Evolutionary conservation across 2,797 vertebrate genomes (phyloP), one percentile per base, ranked within the genome.

Genomic region (Salarias fasciatus): DNA sequence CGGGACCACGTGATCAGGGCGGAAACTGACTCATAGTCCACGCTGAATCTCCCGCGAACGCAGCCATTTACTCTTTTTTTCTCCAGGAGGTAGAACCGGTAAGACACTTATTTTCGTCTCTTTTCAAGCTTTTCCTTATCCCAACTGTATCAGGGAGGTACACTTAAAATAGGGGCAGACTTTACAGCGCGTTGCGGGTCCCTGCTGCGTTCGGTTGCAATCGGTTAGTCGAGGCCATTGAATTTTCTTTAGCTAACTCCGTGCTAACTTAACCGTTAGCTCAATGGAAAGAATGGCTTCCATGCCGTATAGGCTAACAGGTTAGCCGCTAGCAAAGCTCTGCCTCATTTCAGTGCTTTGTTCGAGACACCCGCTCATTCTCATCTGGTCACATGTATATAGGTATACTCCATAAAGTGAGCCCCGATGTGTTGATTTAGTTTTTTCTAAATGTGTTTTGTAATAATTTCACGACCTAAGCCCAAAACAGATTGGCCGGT

Each of bases 61-160:
- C 89, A 86, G 91, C 92, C 93, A 93, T 94, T 94, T 93, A 88
- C 87, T 93, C 91, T 91, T 89, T 91, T n/a, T 76, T 88, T 86
- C 85, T 84, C 80, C 60, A 69, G 49, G 80, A 65, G 69, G 78
- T 76, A 79, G 51, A 79, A 87, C 85, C 84, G 92, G 90, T 92
- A 79, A 90, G 90, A 90, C 45, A 61, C 33, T 44, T 1, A 5
- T 13, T 11, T 51, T 51, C 38, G 18, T 53, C 5, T 53, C 28
- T 35, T 35, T 33, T 35, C 33, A 5, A 35, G 18, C 18, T 24
- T 24, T 24, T 24, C 18, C 18, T 18, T 24, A 24, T 24, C 18
- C 24, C 18, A 24, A 24, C 18, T 24, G 24, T 24, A 18, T 24
- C 18, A 18, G 18, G 18, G 3, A 24, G 24, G 2, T 24, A 2